These are phyloP conservation scores for Egretta garzetta DNA, from an alignment of 2,113 vertebrate genomes.

Conservation along the genomic window DNA sequence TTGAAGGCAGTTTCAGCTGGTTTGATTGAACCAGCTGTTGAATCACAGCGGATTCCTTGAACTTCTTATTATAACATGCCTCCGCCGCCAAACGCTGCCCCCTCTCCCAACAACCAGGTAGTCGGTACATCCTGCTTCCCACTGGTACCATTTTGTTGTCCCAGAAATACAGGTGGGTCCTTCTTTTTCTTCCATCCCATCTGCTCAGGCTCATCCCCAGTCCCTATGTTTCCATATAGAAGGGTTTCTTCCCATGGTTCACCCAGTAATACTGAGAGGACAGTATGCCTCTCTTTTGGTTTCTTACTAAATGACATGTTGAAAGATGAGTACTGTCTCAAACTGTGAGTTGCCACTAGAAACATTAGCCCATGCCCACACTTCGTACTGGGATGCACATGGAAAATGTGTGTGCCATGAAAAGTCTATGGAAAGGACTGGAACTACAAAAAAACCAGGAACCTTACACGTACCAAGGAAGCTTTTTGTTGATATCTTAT, in stretches of 20 bases:
- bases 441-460: background rate
- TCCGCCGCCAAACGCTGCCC: accelerated
- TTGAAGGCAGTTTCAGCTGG: conserved; percentile 58
- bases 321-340: background rate
- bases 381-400: background rate
- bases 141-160: background rate
- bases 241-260: background rate
- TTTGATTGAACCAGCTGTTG: conserved; percentile 54
- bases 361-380: background rate
- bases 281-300: background rate
- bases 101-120: background rate
- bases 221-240: background rate
- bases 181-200: background rate
- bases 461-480: background rate
- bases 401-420: background rate
- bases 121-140: background rate
- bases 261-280: background rate
- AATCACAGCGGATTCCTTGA: conserved; percentile 24
- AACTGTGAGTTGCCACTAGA: background rate
- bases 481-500: background rate
- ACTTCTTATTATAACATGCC: background rate
- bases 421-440: background rate
- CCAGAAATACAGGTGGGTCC: background rate
- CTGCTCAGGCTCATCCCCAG: background rate
- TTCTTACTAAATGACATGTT: background rate